phyloP scores from a whole-genome alignment of 2,888 invertebrate species.

The Julus scandinavius region DNA sequence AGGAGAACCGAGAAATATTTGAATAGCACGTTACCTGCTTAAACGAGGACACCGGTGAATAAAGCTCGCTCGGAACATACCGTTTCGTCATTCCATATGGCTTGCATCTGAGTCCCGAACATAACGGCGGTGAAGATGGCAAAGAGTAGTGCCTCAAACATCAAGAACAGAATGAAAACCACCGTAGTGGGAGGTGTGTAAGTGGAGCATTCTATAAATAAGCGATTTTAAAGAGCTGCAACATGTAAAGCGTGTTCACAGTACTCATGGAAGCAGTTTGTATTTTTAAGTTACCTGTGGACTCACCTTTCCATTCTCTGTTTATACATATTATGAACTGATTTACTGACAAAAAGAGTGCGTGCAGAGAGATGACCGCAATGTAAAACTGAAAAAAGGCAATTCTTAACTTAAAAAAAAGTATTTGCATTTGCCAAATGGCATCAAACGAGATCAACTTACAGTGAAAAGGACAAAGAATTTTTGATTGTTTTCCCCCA shows the following conservation, averaged over 20 bases:
- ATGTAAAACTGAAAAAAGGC: constrained; percentile 87
- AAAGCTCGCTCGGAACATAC: constrained; percentile 69
- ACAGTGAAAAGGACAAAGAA: constrained; percentile 98
- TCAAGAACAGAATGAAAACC: constrained; percentile 86
- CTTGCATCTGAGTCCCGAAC: constrained; percentile 95
- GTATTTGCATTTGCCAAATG: background rate
- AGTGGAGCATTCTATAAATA: constrained; percentile 78
- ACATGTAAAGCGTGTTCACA: constrained; percentile 13
- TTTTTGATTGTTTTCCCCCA: constrained; percentile 99
- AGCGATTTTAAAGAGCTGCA: background rate
- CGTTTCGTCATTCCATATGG: constrained; percentile 99
- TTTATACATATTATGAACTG: constrained; percentile 94
- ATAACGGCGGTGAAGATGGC: constrained; percentile 98
- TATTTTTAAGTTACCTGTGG: background rate
- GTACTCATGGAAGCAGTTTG: background rate
- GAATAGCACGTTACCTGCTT: background rate
- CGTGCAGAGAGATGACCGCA: constrained; percentile 94
- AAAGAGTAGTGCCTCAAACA: constrained; percentile 94
- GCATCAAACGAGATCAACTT: constrained; percentile 59
- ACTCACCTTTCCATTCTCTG: constrained; percentile 84
- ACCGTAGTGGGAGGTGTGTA: constrained; percentile 97
- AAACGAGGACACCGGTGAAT: background rate
- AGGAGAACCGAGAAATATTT: background rate
- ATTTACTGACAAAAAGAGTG: constrained; percentile 88
- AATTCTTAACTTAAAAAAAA: background rate